Conservation (phyloP, 2,888 invertebrate genomes). For the Athalia cordata region DNA sequence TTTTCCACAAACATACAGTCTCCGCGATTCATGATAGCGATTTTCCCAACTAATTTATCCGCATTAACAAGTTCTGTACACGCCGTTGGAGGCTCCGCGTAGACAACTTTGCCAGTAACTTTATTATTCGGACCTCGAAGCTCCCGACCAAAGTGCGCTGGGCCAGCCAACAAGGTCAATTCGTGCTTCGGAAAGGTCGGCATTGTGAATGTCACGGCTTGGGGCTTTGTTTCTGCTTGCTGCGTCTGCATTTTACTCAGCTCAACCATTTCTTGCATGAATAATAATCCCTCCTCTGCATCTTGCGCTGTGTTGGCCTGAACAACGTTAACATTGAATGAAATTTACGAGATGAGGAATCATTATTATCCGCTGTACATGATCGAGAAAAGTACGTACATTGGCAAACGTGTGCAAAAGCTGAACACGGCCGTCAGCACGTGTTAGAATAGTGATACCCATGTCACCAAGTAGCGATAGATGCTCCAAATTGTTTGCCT, state of each 20-base stretch:
- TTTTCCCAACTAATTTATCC: constrained; percentile 80
- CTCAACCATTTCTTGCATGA: constrained; percentile 98
- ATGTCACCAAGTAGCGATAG: constrained; percentile 90
- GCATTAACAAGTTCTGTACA: constrained; percentile 79
- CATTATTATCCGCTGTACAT: constrained; percentile 24
- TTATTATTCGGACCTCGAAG: constrained; percentile 79
- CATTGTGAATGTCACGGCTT: constrained; percentile 75
- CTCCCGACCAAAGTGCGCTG: constrained; percentile 92
- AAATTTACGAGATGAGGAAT: neutral
- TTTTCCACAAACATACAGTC: constrained; percentile 98
- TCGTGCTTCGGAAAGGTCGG: constrained; percentile 70
- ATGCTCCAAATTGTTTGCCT: constrained; percentile 91
- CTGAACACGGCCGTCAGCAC: constrained; percentile 94
- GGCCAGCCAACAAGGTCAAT: constrained; percentile 83
- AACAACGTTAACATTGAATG: constrained; percentile 50
- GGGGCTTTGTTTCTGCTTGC: constrained; percentile 77
- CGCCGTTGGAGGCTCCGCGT: constrained; percentile 83
- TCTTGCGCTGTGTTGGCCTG: constrained; percentile 91
- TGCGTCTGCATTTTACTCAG: constrained; percentile 84
- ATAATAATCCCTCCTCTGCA: constrained; percentile 93
- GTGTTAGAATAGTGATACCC: constrained; percentile 94
- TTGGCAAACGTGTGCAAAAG: constrained; percentile 91
- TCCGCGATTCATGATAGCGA: constrained; percentile 92
- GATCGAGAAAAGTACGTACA: constrained; percentile 76
- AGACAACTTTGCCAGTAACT: constrained; percentile 79